phyloP scores from a whole-genome alignment of 2,113 vertebrate genomes.

The Spheniscus mendiculus region DNA sequence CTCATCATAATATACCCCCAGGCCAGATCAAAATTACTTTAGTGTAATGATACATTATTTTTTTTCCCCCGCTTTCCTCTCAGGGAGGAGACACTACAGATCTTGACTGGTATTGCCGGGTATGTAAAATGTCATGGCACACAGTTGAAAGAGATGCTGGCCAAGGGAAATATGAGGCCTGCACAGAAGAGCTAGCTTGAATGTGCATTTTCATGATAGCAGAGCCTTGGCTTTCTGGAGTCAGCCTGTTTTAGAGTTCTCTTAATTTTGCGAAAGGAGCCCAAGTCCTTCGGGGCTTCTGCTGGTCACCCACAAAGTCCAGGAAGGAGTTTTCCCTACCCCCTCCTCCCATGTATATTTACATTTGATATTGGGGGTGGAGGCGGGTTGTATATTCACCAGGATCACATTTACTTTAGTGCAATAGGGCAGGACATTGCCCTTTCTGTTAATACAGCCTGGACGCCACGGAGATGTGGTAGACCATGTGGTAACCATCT shows the following conservation, averaged over 20 bases:
- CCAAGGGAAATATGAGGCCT: neutral
- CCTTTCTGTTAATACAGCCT: neutral
- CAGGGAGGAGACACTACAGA: neutral
- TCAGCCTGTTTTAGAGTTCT: neutral
- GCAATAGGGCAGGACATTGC: neutral
- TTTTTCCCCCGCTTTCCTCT: neutral
- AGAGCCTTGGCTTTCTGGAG: neutral
- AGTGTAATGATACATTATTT: neutral
- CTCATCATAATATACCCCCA: conserved; percentile 11
- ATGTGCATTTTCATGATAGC: neutral
- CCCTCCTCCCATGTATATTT: neutral
- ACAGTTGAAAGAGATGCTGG: neutral
- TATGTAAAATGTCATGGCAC: neutral
- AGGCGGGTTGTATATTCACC: neutral
- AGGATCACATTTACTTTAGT: neutral
- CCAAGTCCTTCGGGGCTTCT: neutral
- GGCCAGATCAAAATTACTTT: conserved; percentile 58
- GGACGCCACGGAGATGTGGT: neutral
- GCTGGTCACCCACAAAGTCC: neutral
- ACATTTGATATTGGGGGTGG: neutral
- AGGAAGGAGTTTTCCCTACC: neutral
- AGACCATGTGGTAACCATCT: neutral
- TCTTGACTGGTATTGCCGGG: neutral
- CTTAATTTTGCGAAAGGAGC: neutral
- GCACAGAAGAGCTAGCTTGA: neutral